Conservation (phyloP, 2,113 vertebrate genomes). For the Aphyosemion australe region DNA sequence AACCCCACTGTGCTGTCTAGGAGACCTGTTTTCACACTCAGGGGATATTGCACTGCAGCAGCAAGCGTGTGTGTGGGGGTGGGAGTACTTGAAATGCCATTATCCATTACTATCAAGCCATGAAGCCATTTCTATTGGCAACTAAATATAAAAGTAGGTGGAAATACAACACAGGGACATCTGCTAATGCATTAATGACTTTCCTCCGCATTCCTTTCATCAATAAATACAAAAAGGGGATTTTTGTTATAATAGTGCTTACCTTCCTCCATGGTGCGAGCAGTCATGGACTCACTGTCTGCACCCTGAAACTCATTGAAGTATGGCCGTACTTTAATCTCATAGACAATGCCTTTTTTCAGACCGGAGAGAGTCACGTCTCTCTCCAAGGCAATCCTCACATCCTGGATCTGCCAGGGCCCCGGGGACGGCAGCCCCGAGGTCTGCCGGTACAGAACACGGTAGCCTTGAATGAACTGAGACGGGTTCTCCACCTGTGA, state of each 20-base stretch:
- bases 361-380: slow-evolving; percentile 85
- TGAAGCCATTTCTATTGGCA: slow-evolving; percentile 45
- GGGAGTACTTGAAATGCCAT: slow-evolving; percentile 67
- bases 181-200: slow-evolving; percentile 30
- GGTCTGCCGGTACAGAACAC: slow-evolving; percentile 90
- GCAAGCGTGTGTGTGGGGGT: slow-evolving; percentile 45
- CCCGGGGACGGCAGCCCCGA: slow-evolving; percentile 86
- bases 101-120: slow-evolving; percentile 59
- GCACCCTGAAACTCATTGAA: slow-evolving; percentile 98
- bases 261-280: slow-evolving; percentile 95
- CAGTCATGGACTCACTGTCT: slow-evolving; percentile 94
- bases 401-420: slow-evolving; percentile 87
- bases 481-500: slow-evolving; percentile 91
- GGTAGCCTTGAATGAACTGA: slow-evolving; percentile 95
- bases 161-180: slow-evolving; percentile 38
- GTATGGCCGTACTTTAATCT: slow-evolving; percentile 94
- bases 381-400: slow-evolving; percentile 89
- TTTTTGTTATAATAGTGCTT: slow-evolving; percentile 38
- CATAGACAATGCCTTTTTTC: slow-evolving; percentile 92
- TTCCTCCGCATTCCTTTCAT: slow-evolving; percentile 14
- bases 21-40: slow-evolving; percentile 65
- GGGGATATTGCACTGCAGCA: slow-evolving; percentile 44
- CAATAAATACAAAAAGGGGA: slow-evolving; percentile 1
- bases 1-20: slow-evolving; percentile 57
- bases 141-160: slow-evolving; percentile 44